phyloP scores from a whole-genome alignment of 2,888 invertebrate genomes.

The Metellina segmentata region DNA sequence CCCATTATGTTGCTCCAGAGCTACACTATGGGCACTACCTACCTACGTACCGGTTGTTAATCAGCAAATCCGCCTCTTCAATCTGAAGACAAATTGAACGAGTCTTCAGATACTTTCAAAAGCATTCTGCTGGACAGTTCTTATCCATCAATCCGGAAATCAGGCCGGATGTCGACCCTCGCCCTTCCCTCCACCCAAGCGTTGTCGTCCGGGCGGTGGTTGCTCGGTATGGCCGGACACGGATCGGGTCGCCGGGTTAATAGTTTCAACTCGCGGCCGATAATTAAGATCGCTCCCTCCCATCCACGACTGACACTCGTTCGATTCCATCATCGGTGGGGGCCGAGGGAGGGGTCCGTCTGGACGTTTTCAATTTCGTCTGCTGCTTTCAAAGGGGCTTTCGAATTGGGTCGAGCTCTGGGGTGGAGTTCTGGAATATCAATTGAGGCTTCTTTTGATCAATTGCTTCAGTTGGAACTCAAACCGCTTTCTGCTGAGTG shows the following conservation, averaged over 20 bases:
- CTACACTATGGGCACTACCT: no score
- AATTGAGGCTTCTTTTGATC: background rate
- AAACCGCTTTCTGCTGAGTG: no score
- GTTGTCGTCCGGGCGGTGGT: background rate
- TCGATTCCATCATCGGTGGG: no score
- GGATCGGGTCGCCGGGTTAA: slow-evolving; percentile 29
- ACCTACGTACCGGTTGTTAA: no score
- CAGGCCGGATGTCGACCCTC: background rate
- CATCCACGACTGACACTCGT: no score
- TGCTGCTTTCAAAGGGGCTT: background rate
- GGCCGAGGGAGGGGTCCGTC: no score
- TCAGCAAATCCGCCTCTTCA: no score
- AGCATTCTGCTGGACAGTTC: background rate
- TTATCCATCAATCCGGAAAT: background rate
- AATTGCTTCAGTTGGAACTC: no score
- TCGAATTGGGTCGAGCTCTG: background rate
- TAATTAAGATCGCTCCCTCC: slow-evolving; percentile 27
- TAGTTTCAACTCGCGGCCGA: slow-evolving; percentile 24
- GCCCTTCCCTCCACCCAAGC: background rate
- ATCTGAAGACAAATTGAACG: no score
- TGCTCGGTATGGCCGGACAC: background rate
- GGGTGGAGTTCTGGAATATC: no score
- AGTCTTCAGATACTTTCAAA: no score
- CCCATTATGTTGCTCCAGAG: no score
- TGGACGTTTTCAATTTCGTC: background rate